Conservation (phyloP, 30 jellyfish, hydroid and myxozoan species). For the Cassiopea xamachana region DNA sequence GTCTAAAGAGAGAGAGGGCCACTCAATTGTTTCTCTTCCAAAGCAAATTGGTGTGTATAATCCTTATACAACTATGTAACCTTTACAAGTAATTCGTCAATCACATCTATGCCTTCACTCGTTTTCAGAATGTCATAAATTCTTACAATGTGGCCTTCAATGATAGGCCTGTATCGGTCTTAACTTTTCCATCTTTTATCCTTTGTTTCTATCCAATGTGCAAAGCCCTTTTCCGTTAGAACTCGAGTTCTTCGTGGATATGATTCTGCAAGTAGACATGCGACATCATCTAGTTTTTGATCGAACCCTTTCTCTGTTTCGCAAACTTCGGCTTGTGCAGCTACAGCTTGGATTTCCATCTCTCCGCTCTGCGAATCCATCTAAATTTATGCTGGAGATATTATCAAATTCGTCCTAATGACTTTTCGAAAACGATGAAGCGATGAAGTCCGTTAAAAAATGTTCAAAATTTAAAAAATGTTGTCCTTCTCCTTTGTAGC, state of each 20-base stretch:
- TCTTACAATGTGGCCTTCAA: constrained; percentile 36
- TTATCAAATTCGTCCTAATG: not conserved
- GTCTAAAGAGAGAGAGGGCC: constrained; percentile 60
- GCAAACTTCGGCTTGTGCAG: constrained; percentile 23
- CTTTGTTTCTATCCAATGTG: constrained; percentile 47
- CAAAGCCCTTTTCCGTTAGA: constrained; percentile 38
- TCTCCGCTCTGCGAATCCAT: not conserved
- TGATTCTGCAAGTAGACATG: constrained; percentile 49
- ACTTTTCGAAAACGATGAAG: not conserved
- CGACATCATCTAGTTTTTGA: constrained; percentile 8
- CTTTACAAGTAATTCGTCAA: constrained; percentile 39
- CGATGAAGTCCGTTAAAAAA: not conserved
- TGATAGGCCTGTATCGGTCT: constrained; percentile 39
- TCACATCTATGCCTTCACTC: not conserved
- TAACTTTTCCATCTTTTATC: constrained; percentile 23
- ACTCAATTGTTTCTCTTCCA: constrained; percentile 48
- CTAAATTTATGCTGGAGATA: not conserved
- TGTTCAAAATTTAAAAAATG: too few species aligned
- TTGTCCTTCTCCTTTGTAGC: too few species aligned
- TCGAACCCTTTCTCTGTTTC: constrained; percentile 10
- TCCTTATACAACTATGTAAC: not conserved
- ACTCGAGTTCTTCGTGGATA: constrained; percentile 36
- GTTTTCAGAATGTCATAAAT: constrained; percentile 15
- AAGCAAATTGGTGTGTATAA: constrained; percentile 26
- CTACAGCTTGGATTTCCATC: not conserved